Percentiles rank a stretch among this genome's conserved stretches.
phyloP scores from a whole-genome alignment of 2,797 vertebrate genomes.

The Arctocebus calabarensis region DNA sequence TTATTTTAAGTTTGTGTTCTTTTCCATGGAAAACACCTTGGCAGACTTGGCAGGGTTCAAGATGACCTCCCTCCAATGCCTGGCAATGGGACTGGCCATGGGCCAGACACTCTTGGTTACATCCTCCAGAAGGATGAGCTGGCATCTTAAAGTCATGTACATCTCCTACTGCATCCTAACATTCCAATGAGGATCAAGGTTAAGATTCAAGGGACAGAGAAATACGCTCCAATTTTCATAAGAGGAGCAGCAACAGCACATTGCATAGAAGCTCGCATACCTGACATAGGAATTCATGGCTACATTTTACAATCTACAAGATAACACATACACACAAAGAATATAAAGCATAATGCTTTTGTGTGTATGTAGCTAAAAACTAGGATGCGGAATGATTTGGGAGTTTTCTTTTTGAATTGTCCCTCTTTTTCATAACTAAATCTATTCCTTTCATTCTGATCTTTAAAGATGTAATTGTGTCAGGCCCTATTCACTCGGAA shows the following conservation, averaged over 20 bases:
- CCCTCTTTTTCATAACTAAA: not conserved
- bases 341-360: not conserved
- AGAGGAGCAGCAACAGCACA: too few species aligned
- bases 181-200: not conserved
- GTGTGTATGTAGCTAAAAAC: conserved; percentile 13
- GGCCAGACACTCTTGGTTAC: not conserved
- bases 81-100: too few species aligned
- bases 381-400: not conserved
- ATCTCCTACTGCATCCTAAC: not conserved
- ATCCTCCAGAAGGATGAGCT: not conserved
- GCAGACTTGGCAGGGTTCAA: not conserved
- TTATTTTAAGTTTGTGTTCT: not conserved
- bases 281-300: not conserved
- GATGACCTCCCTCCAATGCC: too few species aligned
- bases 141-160: not conserved
- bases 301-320: not conserved
- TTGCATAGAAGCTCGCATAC: not conserved
- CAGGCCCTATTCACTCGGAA: not conserved
- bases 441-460: not conserved
- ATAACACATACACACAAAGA: not conserved
- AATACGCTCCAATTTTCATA: not conserved
- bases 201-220: not conserved
- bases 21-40: not conserved
- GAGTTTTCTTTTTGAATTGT: not conserved
- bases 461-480: not conserved